phyloP scores from a whole-genome alignment of 2,797 vertebrate species.

The Eospalax fontanierii region DNA sequence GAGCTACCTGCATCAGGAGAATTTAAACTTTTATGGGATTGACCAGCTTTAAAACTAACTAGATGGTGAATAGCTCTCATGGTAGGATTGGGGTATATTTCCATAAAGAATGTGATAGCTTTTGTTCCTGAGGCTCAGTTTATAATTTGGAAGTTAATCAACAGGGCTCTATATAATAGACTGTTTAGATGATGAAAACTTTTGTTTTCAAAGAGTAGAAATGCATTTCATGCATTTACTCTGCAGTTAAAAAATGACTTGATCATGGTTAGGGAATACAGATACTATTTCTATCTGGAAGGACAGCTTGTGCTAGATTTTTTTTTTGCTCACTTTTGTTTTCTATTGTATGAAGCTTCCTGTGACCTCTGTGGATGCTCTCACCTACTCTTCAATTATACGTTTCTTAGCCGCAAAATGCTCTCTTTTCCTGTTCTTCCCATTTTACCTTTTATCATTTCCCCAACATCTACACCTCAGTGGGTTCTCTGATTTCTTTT shows the following conservation, averaged over 20 bases:
- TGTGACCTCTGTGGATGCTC: background rate
- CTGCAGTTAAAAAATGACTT: background rate
- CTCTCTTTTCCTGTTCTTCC: background rate
- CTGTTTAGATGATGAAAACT: background rate
- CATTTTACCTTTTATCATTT: background rate
- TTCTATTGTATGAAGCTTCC: background rate
- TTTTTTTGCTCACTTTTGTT: background rate
- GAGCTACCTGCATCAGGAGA: background rate
- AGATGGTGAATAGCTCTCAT: background rate
- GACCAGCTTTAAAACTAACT: background rate
- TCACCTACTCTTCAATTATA: background rate
- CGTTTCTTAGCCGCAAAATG: background rate
- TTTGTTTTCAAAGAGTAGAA: background rate
- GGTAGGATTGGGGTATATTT: background rate
- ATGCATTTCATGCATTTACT: background rate
- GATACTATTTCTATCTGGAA: background rate
- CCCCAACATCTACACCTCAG: background rate
- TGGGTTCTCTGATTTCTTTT: background rate
- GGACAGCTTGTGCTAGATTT: background rate
- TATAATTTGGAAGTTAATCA: background rate
- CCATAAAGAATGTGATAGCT: background rate
- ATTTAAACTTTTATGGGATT: conserved; percentile 4
- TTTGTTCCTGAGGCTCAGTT: background rate
- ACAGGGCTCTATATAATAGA: too few relatives aligned
- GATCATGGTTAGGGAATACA: background rate